Evolutionary conservation across 2,113 vertebrate species (phyloP), one percentile per base, ranked within the genome.

Genomic region (Pogonocichla stellata): DNA sequence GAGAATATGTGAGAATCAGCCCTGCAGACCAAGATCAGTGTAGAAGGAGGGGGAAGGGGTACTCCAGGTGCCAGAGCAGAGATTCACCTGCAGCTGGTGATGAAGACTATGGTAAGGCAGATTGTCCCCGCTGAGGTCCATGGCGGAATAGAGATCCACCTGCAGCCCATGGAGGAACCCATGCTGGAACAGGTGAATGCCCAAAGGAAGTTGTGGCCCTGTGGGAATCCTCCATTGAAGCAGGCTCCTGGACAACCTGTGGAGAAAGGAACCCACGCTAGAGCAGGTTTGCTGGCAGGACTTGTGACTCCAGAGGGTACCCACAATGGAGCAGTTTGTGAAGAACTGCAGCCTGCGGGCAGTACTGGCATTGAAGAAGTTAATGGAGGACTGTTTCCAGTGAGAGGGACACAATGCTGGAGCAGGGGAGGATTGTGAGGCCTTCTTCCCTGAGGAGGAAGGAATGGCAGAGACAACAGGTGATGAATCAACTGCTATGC

Each of bases 261-360:
- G 12, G 17, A 34, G 29, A 61, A 20, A 47, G 53, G n/a, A 60
- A 5, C 7, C 45, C 28, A 18, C 0, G 2, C 45, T 42, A 20
- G n/a, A 26, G 47, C 47, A 34, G 17, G 40, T 48, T 82, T 61
- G 47, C n/a, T 74, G 70, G 29, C 25, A 69, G 54, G 48, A 40
- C 14, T 42, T 50, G 64, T 24, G 34, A 20, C 31, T 24, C 5
- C 0, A 0, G 5, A 5, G 40, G 10, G 10, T 13, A 28, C 29
- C 11, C n/a, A 31, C 14, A 40, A 25, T 19, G 40, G 20, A 48
- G 22, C 42, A 33, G 56, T 56, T 54, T 42, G 47, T 48, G 53
- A 42, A 42, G 40, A 53, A 8, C 38, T 42, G 45, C 1, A 2
- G 10, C 22, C 40, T 60, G 12, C 61, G 47, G 34, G 26, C 51